Evolutionary conservation across 23 tunicate species (phyloP).

Genomic region (Ascidia mentula): DNA sequence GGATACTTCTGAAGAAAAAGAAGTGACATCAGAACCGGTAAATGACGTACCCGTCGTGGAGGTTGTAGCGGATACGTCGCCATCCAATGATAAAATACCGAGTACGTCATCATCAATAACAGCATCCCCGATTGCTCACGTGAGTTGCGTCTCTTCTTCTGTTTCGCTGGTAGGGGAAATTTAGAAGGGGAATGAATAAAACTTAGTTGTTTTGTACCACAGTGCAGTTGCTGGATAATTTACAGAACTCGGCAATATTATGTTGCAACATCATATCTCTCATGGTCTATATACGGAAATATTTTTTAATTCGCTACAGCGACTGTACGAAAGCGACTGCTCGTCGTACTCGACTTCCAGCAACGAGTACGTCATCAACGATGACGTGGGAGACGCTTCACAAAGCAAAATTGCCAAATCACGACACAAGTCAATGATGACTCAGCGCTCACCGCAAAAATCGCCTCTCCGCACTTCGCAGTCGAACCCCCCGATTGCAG

Average conservation of each 20-base stretch:
- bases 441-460: constrained; percentile 27
- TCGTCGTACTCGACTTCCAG: constrained; percentile 60
- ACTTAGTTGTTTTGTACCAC: too few species aligned
- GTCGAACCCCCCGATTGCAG: constrained; percentile 17
- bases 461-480: constrained; percentile 14
- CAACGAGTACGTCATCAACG: constrained; percentile 54
- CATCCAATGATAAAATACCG: too few species aligned
- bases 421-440: constrained; percentile 13
- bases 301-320: not conserved
- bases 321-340: constrained; percentile 26
- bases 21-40: not conserved
- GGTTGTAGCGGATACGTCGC: too few species aligned
- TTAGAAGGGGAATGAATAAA: too few species aligned
- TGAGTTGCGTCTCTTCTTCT: too few species aligned
- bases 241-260: too few species aligned
- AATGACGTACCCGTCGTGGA: too few species aligned
- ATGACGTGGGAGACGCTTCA: constrained; percentile 21
- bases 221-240: too few species aligned
- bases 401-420: constrained; percentile 7
- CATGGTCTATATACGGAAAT: not conserved
- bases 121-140: not conserved
- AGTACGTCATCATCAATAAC: too few species aligned
- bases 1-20: not conserved
- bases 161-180: too few species aligned
- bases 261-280: not conserved